Evolutionary conservation across 2,113 vertebrate species (phyloP).

Genomic region (Papio anubis): DNA sequence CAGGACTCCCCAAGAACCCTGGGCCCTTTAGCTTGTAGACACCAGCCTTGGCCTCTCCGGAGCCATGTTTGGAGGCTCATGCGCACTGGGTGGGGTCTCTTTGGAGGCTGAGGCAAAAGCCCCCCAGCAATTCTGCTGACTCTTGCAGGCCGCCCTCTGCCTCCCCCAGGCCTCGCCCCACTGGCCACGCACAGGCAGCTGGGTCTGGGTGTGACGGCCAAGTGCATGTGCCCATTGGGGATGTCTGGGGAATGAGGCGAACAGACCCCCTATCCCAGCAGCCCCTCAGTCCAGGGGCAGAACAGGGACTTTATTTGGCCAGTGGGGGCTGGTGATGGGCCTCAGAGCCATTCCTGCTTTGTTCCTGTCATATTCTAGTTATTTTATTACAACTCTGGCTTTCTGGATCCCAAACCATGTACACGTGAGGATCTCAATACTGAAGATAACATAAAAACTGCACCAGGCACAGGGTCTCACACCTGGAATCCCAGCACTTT

Average conservation of each 20-base stretch:
- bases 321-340: not conserved
- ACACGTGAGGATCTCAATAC: not conserved
- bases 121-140: too few species aligned
- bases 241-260: not conserved
- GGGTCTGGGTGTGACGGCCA: too few species aligned
- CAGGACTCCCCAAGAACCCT: not conserved
- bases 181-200: rapidly evolving
- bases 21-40: not conserved
- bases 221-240: rapidly evolving
- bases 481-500: too few species aligned
- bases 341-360: too few species aligned
- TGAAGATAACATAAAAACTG: not conserved
- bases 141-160: not conserved
- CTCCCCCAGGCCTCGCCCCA: not conserved
- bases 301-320: not conserved
- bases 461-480: too few species aligned
- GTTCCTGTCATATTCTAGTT: too few species aligned
- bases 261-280: not conserved
- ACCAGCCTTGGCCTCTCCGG: not conserved
- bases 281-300: not conserved
- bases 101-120: rapidly evolving
- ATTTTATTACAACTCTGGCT: not conserved
- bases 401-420: not conserved
- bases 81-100: not conserved
- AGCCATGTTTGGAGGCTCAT: not conserved